Percentiles rank a stretch among this genome's conserved stretches.
Evolutionary conservation across 2,797 vertebrate genomes (phyloP).

Genomic region (Eulemur mongoz): DNA sequence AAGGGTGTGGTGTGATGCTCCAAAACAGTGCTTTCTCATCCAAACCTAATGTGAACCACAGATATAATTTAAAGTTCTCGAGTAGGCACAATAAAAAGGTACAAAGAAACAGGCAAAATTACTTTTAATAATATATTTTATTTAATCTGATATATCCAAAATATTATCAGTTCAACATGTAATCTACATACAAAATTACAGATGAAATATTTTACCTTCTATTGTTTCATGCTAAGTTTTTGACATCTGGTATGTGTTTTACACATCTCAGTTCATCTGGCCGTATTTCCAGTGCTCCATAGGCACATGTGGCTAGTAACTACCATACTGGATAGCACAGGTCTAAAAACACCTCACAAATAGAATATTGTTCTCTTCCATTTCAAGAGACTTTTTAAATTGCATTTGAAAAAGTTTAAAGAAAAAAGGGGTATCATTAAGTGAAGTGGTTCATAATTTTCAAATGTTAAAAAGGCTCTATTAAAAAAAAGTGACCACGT

Average conservation of each 20-base stretch:
- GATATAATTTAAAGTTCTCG: background rate
- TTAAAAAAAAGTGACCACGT: background rate
- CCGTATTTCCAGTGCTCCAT: background rate
- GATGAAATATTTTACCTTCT: background rate
- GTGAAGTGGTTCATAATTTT: slow-evolving; percentile 4
- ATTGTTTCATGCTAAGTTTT: background rate
- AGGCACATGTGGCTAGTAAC: background rate
- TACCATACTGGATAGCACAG: background rate
- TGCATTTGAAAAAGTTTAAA: background rate
- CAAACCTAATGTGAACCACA: background rate
- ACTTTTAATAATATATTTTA: background rate
- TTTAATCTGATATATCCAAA: background rate
- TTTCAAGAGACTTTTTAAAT: slow-evolving; percentile 38
- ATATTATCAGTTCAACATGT: background rate
- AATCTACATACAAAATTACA: background rate
- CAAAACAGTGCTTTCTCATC: background rate
- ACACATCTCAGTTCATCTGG: background rate
- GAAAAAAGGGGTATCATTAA: background rate
- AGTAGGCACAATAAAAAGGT: background rate
- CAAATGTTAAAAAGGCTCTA: background rate
- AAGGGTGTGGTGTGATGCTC: background rate
- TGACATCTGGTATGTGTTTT: background rate
- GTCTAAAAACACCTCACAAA: background rate
- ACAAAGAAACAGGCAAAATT: background rate
- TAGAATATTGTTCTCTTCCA: background rate